Conservation (phyloP, 2,113 vertebrate genomes). For the Chloroceryle aenea region DNA sequence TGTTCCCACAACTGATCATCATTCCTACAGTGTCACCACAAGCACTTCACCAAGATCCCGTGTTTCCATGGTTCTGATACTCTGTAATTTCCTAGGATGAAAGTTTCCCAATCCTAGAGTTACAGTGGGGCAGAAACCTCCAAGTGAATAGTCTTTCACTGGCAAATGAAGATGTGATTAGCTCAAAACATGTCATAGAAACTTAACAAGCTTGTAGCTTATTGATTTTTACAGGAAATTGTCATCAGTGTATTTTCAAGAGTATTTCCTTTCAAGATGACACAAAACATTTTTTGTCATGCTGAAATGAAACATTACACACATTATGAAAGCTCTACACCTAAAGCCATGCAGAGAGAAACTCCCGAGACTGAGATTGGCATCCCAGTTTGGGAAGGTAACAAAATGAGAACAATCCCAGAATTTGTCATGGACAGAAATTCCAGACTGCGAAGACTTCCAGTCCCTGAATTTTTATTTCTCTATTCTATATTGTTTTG, state of each 20-base stretch:
- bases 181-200: neutral
- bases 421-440: neutral
- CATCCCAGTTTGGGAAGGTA: neutral
- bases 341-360: neutral
- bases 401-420: neutral
- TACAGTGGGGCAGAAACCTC: neutral
- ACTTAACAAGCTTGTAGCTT: neutral
- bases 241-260: neutral
- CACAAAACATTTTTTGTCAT: neutral
- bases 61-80: neutral
- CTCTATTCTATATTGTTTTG: neutral
- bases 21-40: neutral
- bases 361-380: neutral
- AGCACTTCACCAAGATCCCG: rapidly evolving
- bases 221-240: neutral
- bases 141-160: neutral
- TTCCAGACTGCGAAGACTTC: neutral
- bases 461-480: neutral
- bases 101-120: neutral
- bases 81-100: neutral
- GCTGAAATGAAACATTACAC: neutral
- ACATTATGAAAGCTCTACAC: neutral
- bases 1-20: neutral
- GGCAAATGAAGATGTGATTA: neutral
- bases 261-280: neutral